Evolutionary conservation across 2,888 invertebrate species (phyloP).

Genomic region (Chromoteleia sp.): DNA sequence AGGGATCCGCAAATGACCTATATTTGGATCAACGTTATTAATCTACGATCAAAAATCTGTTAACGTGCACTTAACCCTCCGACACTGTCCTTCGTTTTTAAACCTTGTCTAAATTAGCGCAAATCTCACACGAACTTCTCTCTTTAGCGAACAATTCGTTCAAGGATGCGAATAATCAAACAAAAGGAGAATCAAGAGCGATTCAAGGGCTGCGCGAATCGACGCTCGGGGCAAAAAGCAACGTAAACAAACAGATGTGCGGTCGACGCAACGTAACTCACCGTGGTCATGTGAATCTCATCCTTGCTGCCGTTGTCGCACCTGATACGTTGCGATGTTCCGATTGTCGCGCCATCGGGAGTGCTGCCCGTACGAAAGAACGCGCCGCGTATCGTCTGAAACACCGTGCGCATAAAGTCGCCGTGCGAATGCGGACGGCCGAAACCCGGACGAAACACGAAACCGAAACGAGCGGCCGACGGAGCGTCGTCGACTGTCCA

Average conservation of each 20-base stretch:
- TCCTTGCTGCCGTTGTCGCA: constrained; percentile 75
- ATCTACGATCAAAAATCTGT: no score
- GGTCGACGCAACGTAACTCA: constrained; percentile 61
- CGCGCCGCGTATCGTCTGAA: constrained; percentile 48
- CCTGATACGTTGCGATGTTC: constrained; percentile 74
- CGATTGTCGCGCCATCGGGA: constrained; percentile 33
- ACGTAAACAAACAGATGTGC: constrained; percentile 2
- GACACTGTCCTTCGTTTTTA: no score
- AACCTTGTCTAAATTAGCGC: no score
- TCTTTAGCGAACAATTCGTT: no score
- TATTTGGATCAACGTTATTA: no score
- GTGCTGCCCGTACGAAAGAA: constrained; percentile 27
- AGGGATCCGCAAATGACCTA: no score
- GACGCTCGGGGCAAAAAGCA: neutral
- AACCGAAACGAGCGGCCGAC: constrained; percentile 1
- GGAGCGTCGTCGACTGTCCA: no score
- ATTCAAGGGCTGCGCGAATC: no score
- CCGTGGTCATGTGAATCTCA: constrained; percentile 81
- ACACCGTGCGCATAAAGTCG: constrained; percentile 57
- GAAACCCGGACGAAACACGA: neutral
- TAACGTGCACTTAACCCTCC: no score
- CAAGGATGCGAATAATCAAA: no score
- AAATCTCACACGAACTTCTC: no score
- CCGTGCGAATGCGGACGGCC: neutral
- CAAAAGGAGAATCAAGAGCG: no score